A percentile compares a stretch with the other conserved stretches of the same genome.
Conservation (phyloP, 2,113 vertebrate genomes). For the Eonycteris spelaea region DNA sequence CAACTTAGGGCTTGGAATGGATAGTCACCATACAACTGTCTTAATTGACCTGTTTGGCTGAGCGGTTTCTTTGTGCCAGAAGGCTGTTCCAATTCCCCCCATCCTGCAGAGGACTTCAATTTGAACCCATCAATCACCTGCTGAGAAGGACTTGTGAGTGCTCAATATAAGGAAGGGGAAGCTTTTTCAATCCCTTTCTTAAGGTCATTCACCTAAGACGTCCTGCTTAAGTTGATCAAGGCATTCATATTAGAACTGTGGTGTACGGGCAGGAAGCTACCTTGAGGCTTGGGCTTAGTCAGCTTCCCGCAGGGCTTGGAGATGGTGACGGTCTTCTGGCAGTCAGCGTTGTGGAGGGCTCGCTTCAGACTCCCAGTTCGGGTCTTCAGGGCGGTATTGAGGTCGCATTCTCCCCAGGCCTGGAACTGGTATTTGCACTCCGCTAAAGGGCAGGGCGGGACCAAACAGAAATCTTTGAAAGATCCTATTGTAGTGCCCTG, state of each 20-base stretch:
- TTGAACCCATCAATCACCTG: neutral
- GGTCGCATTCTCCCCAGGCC: constrained; percentile 97
- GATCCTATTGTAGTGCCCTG: neutral
- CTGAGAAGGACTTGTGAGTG: neutral
- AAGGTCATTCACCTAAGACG: neutral
- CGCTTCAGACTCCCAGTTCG: constrained; percentile 92
- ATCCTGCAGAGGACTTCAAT: neutral
- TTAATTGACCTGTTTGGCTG: neutral
- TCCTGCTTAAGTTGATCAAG: neutral
- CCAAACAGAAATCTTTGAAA: neutral
- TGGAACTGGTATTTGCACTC: constrained; percentile 98
- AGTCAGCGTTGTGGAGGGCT: constrained; percentile 94
- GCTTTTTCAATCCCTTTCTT: neutral
- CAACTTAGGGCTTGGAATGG: neutral
- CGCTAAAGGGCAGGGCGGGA: constrained; percentile 79
- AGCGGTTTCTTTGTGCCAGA: neutral
- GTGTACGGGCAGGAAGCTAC: constrained; percentile 73
- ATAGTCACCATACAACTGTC: too few species aligned
- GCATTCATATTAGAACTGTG: rapidly evolving
- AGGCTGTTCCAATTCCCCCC: neutral
- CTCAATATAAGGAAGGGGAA: neutral
- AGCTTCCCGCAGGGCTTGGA: constrained; percentile 96
- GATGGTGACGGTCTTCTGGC: constrained; percentile 91
- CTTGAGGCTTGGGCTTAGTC: constrained; percentile 95
- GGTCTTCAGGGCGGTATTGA: constrained; percentile 92